phyloP scores from a whole-genome alignment of 2,113 vertebrate genomes.

The Capreolus pygargus region DNA sequence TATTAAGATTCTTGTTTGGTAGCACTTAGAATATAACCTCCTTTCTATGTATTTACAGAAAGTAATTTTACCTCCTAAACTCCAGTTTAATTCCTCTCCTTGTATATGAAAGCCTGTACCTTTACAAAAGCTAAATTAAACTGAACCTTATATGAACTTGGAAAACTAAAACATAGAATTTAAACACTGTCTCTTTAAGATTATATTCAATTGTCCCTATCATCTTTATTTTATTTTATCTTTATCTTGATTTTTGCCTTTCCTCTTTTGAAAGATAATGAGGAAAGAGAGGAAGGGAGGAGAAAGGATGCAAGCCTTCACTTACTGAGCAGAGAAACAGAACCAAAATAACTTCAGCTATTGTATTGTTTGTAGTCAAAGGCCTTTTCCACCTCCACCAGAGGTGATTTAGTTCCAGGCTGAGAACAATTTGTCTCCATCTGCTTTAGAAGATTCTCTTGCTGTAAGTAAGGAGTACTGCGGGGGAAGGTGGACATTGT shows the following conservation, averaged over 20 bases:
- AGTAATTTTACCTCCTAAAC: neutral
- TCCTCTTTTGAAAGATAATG: conserved; percentile 22
- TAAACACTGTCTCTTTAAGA: neutral
- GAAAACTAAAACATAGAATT: neutral
- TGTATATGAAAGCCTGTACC: neutral
- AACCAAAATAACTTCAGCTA: conserved; percentile 24
- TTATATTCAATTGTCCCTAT: neutral
- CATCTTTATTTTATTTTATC: neutral
- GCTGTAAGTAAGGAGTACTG: neutral
- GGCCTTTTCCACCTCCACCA: neutral
- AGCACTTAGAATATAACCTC: neutral
- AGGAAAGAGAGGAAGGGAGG: neutral
- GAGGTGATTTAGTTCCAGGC: neutral
- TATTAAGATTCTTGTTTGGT: neutral
- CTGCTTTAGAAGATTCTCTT: neutral
- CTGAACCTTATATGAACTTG: neutral
- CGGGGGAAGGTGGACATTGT: neutral
- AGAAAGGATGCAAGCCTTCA: neutral
- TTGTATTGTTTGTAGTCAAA: neutral
- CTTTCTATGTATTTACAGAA: neutral
- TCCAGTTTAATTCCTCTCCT: neutral
- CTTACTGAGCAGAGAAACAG: neutral
- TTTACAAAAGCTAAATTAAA: conserved; percentile 12
- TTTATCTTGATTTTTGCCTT: neutral
- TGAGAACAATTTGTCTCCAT: neutral